phyloP scores from a whole-genome alignment of 2,888 invertebrate species.

The Hipparchia sbordonii region DNA sequence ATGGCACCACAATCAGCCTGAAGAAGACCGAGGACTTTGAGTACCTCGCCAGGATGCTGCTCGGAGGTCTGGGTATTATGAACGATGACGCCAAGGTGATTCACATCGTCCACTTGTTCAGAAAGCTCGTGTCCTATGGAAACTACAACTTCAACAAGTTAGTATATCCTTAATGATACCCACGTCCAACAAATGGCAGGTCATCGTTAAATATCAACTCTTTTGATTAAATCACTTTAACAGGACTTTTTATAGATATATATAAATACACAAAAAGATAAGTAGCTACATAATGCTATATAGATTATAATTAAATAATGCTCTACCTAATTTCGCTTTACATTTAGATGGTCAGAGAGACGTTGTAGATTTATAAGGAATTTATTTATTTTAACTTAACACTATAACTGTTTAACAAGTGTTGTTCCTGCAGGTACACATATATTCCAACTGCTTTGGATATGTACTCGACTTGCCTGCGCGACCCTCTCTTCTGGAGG shows the following conservation, averaged over 20 bases:
- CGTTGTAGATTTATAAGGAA: background rate
- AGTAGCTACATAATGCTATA: no score
- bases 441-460: slow-evolving; percentile 84
- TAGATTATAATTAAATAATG: no score
- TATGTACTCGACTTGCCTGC: slow-evolving; percentile 85
- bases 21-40: slow-evolving; percentile 86
- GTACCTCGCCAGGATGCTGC: slow-evolving; percentile 85
- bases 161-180: slow-evolving; percentile 39
- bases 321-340: no score
- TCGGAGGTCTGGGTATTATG: slow-evolving; percentile 82
- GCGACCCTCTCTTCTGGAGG: slow-evolving; percentile 89
- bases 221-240: no score
- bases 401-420: background rate
- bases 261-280: no score
- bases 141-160: slow-evolving; percentile 71
- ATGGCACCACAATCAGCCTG: slow-evolving; percentile 84
- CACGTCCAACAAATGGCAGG: background rate
- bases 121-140: slow-evolving; percentile 63
- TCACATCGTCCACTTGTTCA: slow-evolving; percentile 64
- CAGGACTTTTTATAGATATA: no score
- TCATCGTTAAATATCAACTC: no score
- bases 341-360: no score
- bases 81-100: slow-evolving; percentile 83
- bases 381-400: background rate
- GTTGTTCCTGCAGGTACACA: slow-evolving; percentile 58